Evolutionary conservation across 1,140 invertebrate species (phyloP).

Genomic region (Dreissena polymorpha): DNA sequence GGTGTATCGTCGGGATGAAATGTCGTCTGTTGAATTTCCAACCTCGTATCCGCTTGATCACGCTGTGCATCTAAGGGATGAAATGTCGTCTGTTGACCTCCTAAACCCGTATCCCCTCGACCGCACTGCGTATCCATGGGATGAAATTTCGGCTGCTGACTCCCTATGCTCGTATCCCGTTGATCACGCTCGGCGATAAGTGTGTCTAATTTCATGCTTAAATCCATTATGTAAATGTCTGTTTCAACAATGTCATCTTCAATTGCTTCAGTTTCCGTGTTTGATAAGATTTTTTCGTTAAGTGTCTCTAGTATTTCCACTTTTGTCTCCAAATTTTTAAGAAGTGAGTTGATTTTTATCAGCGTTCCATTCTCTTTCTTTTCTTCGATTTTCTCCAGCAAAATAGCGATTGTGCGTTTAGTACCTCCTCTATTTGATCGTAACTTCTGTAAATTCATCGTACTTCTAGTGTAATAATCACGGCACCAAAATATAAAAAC

Average conservation of each 20-base stretch:
- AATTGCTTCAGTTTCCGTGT: too few species aligned
- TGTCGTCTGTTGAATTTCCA: not conserved
- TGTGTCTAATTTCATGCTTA: too few species aligned
- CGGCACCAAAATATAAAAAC: not conserved
- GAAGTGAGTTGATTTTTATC: too few species aligned
- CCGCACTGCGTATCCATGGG: not conserved
- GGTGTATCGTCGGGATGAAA: not conserved
- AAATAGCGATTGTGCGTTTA: not conserved
- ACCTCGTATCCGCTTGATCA: not conserved
- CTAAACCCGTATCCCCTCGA: not conserved
- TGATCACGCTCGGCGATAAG: not conserved
- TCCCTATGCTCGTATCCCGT: not conserved
- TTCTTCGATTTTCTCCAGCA: not conserved
- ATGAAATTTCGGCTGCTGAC: too few species aligned
- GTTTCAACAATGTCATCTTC: too few species aligned
- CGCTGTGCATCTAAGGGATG: not conserved
- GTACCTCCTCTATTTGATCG: not conserved
- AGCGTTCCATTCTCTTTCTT: too few species aligned
- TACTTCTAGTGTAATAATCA: not conserved
- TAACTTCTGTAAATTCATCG: constrained; percentile 1
- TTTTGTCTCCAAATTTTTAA: too few species aligned
- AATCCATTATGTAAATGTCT: not conserved
- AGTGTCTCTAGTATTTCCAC: too few species aligned
- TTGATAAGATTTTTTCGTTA: too few species aligned
- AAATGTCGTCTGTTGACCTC: not conserved